Evolutionary conservation across 2,888 invertebrate species (phyloP).

Genomic region (Luperina testacea): DNA sequence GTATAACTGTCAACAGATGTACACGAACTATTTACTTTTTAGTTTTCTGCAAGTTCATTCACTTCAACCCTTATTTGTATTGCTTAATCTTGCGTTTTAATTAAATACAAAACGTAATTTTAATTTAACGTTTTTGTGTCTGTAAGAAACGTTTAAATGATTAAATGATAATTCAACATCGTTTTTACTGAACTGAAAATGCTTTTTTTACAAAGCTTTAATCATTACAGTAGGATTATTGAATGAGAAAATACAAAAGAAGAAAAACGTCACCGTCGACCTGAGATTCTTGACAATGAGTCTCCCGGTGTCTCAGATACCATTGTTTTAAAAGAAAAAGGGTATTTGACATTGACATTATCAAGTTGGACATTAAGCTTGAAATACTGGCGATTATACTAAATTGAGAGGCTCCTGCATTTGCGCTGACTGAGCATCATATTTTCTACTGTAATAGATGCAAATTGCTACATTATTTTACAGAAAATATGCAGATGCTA

Average conservation of each 20-base stretch:
- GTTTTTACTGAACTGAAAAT: background rate
- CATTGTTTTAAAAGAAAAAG: slow-evolving; percentile 14
- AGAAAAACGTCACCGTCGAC: background rate
- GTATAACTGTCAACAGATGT: background rate
- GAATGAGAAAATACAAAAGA: slow-evolving; percentile 3
- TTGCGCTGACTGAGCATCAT: background rate
- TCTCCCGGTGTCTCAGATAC: background rate
- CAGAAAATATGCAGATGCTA: background rate
- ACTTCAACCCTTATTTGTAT: background rate
- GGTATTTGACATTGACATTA: slow-evolving; percentile 4
- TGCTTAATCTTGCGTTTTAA: background rate
- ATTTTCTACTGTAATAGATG: background rate
- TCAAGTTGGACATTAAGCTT: background rate
- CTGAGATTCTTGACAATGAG: slow-evolving; percentile 12
- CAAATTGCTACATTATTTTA: background rate
- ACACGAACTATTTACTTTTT: background rate
- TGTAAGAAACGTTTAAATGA: background rate
- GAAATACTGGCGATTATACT: background rate
- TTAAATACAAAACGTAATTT: background rate
- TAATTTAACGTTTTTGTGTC: background rate
- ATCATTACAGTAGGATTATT: background rate
- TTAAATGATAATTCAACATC: background rate
- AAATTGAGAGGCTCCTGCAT: background rate
- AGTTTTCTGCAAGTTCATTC: background rate
- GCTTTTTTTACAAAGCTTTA: background rate